Conservation (phyloP, 2,113 vertebrate species). For the Neofelis nebulosa region DNA sequence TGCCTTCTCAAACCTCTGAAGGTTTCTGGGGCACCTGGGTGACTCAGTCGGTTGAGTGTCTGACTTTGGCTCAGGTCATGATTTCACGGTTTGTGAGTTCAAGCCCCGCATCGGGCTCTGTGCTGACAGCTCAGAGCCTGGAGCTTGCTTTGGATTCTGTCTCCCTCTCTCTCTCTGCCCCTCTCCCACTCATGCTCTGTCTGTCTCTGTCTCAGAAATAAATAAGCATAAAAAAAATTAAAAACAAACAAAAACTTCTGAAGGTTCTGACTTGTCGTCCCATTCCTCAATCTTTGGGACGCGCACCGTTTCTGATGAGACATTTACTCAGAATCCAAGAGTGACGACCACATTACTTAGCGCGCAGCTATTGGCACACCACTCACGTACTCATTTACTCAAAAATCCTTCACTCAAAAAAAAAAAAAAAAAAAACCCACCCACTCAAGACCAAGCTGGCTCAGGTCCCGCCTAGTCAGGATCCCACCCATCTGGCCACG, state of each 20-base stretch:
- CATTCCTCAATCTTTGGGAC: neutral
- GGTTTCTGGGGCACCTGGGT: neutral
- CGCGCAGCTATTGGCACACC: neutral
- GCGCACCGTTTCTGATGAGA: neutral
- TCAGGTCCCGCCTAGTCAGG: neutral
- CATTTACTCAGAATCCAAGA: neutral
- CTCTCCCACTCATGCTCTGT: no score
- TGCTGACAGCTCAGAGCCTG: no score
- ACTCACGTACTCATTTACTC: neutral
- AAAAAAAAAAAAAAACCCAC: neutral
- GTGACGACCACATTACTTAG: neutral
- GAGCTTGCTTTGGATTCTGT: no score
- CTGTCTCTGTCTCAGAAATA: no score
- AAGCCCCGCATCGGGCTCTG: no score
- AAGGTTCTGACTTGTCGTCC: neutral
- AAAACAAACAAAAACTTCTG: neutral
- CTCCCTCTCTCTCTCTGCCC: no score
- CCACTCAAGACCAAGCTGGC: neutral
- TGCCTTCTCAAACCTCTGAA: neutral
- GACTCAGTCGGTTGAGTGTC: no score
- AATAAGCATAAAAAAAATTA: no score
- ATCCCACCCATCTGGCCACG: accelerated
- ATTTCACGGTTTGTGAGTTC: no score
- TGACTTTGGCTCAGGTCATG: no score
- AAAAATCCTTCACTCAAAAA: neutral